phyloP scores from a whole-genome alignment of 2,888 invertebrate genomes.

The Ectropis crepuscularia region DNA sequence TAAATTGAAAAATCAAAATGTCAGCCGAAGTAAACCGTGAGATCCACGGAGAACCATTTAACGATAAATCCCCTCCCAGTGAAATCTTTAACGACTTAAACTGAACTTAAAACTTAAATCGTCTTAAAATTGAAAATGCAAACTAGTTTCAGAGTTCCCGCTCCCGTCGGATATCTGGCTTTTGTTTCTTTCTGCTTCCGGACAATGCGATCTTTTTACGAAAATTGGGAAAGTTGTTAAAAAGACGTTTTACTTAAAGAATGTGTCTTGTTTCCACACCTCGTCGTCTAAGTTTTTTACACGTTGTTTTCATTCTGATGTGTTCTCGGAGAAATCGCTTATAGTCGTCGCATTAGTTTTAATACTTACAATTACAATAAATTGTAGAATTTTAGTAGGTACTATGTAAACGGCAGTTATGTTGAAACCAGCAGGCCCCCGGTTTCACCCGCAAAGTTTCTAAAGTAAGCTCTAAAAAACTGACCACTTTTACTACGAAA shows the following conservation, averaged over 20 bases:
- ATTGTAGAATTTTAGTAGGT: too few species aligned
- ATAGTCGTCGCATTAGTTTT: too few species aligned
- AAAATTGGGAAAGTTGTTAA: background rate
- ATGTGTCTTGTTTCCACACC: too few species aligned
- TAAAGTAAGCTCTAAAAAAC: too few species aligned
- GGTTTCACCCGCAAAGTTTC: too few species aligned
- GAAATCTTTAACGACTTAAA: conserved; percentile 68
- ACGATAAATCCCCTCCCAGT: conserved; percentile 62
- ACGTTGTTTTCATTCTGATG: too few species aligned
- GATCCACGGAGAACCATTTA: conserved; percentile 54
- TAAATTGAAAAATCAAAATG: conserved; percentile 38
- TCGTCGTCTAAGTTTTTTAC: too few species aligned
- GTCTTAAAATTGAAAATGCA: conserved; percentile 80
- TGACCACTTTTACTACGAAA: too few species aligned
- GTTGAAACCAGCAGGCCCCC: too few species aligned
- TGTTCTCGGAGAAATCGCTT: too few species aligned
- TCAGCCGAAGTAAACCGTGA: conserved; percentile 39
- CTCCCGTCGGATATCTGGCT: conserved; percentile 48
- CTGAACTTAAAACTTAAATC: conserved; percentile 75
- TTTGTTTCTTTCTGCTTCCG: conserved; percentile 53
- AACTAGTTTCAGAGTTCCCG: conserved; percentile 67
- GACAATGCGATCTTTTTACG: conserved; percentile 25
- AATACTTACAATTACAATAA: too few species aligned
- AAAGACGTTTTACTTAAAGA: background rate
- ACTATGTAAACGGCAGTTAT: too few species aligned